Percentiles rank a stretch among this genome's conserved stretches.
Evolutionary conservation across 2,888 invertebrate species (phyloP).

Genomic region (Neoaliturus tenellus): DNA sequence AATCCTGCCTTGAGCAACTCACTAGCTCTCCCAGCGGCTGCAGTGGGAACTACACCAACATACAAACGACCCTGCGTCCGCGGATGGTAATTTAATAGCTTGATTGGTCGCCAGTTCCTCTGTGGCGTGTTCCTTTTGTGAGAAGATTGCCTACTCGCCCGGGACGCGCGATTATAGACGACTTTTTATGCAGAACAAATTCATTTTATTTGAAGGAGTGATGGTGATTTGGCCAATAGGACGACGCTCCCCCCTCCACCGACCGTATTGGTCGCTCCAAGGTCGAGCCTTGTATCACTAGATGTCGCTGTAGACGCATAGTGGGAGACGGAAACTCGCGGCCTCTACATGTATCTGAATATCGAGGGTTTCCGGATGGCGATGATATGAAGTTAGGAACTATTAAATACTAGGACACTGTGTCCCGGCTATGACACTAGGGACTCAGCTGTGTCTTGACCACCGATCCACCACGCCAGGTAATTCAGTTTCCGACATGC

Average conservation of each 20-base stretch:
- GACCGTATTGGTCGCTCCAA: not conserved
- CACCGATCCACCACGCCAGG: too few relatives aligned
- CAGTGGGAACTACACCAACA: not conserved
- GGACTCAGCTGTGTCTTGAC: too few relatives aligned
- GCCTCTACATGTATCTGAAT: too few relatives aligned
- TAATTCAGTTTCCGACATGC: too few relatives aligned
- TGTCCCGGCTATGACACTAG: too few relatives aligned
- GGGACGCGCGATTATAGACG: not conserved
- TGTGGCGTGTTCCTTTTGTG: constrained; percentile 8
- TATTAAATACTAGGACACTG: too few relatives aligned
- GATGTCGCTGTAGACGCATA: too few relatives aligned
- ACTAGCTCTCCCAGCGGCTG: not conserved
- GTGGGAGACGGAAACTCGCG: too few relatives aligned
- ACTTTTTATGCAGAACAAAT: constrained; percentile 35
- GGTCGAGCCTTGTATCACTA: not conserved
- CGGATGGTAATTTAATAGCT: constrained; percentile 22
- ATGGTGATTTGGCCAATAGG: constrained; percentile 23
- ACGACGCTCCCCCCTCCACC: not conserved
- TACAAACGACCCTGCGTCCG: not conserved
- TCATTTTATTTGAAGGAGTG: constrained; percentile 37
- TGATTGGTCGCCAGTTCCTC: not conserved
- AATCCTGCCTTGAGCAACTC: not conserved
- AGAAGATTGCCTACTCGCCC: not conserved
- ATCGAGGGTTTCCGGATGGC: too few relatives aligned
- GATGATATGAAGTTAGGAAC: too few relatives aligned